Base-by-base conservation (phyloP, 92 coral and sea anemone genomes). In the Epizoanthus scotinus region DNA sequence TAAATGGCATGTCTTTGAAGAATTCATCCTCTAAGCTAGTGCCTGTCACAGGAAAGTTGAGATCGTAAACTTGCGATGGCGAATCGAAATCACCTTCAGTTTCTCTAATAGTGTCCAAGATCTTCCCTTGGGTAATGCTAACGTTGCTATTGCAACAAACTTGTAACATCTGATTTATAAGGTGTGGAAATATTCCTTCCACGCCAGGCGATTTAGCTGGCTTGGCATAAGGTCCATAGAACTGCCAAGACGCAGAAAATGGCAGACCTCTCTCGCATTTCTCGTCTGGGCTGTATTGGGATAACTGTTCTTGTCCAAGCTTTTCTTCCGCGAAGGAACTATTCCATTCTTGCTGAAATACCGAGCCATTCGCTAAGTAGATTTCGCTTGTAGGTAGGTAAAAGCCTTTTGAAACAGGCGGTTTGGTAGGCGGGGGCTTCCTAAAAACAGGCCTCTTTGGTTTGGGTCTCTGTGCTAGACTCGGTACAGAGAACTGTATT, bases 151-250 rank as follows among this genome's bases (percentile, higher is more conserved):
- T 89, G 70, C 99, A 96, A 50, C 99, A 96, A n/a, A 74, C 80
- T 21, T 85, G 83, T 5, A 96, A 84, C 90, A 91, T 94, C 70
- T 89, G 75, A 60, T 89, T 93, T 0, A 96, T 81, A 2, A 96
- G 90, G 29, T 90, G 93, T 14, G 99, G 98, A 79, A 96, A 93
- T 59, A 96, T 96, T 8, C 99, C 99, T 12, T 88, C 95, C 13
- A 96, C 91, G 17, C 91, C 98, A n/a, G 73, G 77, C 4, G 68
- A 60, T 54, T 22, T 44, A 0, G 87, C 12, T 1, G 86, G 94
- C 70, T 77, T 89, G 6, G 91, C 91, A 72, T 96, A 96, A 8
- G 99, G 99, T 3, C 99, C 99, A 53, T 96, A 96, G 55, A 85
- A 93, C 78, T 91, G 94, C 99, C 99, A 96, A 0, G 98, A 79